A percentile compares a stretch with the other conserved stretches of the same genome.
Evolutionary conservation across 2,113 vertebrate genomes (phyloP).

Genomic region (Edolisoma coerulescens): DNA sequence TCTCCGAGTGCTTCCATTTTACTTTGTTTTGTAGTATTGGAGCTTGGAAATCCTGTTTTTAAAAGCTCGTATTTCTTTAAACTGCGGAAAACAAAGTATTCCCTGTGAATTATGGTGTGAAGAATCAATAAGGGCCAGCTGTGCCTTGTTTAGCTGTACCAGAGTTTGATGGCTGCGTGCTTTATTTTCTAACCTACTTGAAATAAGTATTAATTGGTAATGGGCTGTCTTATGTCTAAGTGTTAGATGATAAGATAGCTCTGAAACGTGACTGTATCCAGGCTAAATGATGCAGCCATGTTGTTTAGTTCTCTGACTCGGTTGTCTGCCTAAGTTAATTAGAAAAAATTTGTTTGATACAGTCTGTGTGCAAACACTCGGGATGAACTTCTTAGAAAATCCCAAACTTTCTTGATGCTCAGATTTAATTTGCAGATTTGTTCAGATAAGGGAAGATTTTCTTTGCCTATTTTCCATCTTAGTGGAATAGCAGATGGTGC

Average conservation of each 20-base stretch:
- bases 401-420: neutral
- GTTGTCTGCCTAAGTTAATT: neutral
- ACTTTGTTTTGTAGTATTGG: neutral
- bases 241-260: neutral
- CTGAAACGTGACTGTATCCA: neutral
- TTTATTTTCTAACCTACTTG: neutral
- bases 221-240: neutral
- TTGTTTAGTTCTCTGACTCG: neutral
- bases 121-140: neutral
- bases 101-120: neutral
- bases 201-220: neutral
- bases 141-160: neutral
- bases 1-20: neutral
- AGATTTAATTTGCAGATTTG: neutral
- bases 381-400: neutral
- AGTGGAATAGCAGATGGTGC: neutral
- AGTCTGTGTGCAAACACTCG: neutral
- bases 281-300: conserved; percentile 23
- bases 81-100: neutral
- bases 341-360: neutral
- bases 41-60: neutral
- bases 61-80: neutral
- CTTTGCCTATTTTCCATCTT: neutral
- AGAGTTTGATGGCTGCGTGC: neutral
- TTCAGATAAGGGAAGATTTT: neutral